phyloP scores from a whole-genome alignment of 2,113 vertebrate genomes.

The Leptocoma aspasia region DNA sequence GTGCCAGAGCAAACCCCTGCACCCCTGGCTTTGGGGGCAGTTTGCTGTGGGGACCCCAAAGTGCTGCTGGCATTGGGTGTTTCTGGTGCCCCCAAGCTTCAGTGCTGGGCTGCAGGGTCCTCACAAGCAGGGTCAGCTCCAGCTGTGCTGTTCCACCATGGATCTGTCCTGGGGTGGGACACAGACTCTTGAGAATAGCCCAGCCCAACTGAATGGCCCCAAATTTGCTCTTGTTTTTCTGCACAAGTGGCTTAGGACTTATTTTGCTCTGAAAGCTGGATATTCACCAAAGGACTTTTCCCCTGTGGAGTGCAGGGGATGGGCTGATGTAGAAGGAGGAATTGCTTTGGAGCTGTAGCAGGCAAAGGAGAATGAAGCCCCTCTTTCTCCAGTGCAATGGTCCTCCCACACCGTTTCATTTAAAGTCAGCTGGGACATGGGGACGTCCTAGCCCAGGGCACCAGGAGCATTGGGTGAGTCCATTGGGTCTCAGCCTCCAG shows the following conservation, averaged over 20 bases:
- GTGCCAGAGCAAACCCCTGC: neutral
- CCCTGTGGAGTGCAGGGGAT: neutral
- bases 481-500: accelerated
- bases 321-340: neutral
- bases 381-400: neutral
- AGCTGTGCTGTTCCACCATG: neutral
- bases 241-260: neutral
- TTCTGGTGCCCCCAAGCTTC: neutral
- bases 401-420: neutral
- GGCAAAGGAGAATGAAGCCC: neutral
- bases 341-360: neutral
- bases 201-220: neutral
- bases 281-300: neutral
- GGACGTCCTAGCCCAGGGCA: neutral
- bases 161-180: neutral
- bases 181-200: neutral
- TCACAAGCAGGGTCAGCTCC: neutral
- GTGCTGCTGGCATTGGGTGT: neutral
- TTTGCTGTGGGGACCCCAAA: neutral
- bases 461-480: neutral
- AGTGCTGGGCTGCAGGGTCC: neutral
- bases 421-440: neutral
- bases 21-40: accelerated
- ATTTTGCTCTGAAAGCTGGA: neutral
- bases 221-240: neutral